Evolutionary conservation across 2,888 invertebrate genomes (phyloP), one percentile per base, ranked within the genome.

Genomic region (Colostygia pectinataria): DNA sequence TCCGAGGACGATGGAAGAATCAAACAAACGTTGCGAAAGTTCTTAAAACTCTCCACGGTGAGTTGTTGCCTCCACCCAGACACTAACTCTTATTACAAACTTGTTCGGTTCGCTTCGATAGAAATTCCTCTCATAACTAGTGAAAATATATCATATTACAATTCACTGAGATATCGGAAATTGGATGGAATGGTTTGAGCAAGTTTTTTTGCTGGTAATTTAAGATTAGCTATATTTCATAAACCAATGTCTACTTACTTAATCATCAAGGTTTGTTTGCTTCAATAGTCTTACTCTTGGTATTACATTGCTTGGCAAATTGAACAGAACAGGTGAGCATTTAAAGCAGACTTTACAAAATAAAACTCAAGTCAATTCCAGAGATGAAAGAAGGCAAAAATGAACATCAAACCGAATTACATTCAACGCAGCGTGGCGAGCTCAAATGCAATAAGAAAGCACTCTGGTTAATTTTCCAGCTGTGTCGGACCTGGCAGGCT

Each of bases 1-100:
- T 60, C 53, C 55, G 65, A 55, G 57, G 45, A 61, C 64, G 74
- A 74, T 71, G 71, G 74, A 78, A 72, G 77, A 83, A 82, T 80
- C 78, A 80, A 82, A 83, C 79, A 80, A 78, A 79, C 80, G 60
- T 65, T 60, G 67, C 50, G 48, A 51, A 81, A 86, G 66, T 83
- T 84, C 71, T 75, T 63, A 69, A 73, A 83, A 76, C 78, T 81
- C 62, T 37, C 55, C 48, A 65, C 61, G 53, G 57, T 59, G 60
- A 70, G 71, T 68, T 70, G 69, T 70, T 75, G 55, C 67, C 67
- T 63, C 53, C 57, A 69, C 66, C 65, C 68, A 68, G 67, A 53
- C 65, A 68, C 76, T 76, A 80, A 83, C 75, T 80, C 78, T 80
- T 84, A 83, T 83, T 82, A 79, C 80, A 80, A 82, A 85, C 83